Evolutionary conservation across 2,888 invertebrate species (phyloP).

Genomic region (Macropis europaea): DNA sequence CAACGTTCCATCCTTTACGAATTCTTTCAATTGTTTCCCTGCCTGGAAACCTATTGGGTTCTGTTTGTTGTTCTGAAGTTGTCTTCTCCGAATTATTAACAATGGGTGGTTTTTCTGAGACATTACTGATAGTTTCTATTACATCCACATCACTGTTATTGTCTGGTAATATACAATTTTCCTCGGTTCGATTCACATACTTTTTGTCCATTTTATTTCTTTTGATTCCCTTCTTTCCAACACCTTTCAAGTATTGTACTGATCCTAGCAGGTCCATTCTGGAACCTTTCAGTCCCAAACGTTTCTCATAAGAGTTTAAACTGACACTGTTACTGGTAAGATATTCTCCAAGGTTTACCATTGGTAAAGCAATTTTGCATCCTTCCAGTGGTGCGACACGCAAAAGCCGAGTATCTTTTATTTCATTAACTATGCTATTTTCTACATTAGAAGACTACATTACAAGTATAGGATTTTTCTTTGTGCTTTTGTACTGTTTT

Average conservation of each 20-base stretch:
- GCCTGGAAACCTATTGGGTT: slow-evolving; percentile 76
- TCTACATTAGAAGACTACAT: slow-evolving; percentile 65
- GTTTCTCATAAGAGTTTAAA: slow-evolving; percentile 88
- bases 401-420: slow-evolving; percentile 67
- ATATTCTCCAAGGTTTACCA: slow-evolving; percentile 88
- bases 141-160: slow-evolving; percentile 83
- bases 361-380: slow-evolving; percentile 86
- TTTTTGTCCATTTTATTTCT: slow-evolving; percentile 78
- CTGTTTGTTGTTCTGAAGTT: slow-evolving; percentile 55
- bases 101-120: slow-evolving; percentile 80
- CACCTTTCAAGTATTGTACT: slow-evolving; percentile 74
- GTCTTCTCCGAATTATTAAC: slow-evolving; percentile 59
- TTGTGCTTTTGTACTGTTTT: neutral
- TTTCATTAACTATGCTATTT: slow-evolving; percentile 58
- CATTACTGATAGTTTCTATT: slow-evolving; percentile 78
- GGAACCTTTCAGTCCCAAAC: slow-evolving; percentile 83
- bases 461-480: slow-evolving; percentile 32
- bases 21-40: slow-evolving; percentile 78
- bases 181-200: slow-evolving; percentile 57
- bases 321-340: slow-evolving; percentile 90
- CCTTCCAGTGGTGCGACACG: slow-evolving; percentile 82
- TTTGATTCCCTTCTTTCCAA: slow-evolving; percentile 77
- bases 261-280: slow-evolving; percentile 80
- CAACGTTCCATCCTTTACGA: slow-evolving; percentile 87
- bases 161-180: slow-evolving; percentile 72